A percentile compares a stretch with the other conserved stretches of the same genome.
These are phyloP conservation scores for Zoanthus gigantus DNA, from an alignment of 92 coral and sea anemone genomes.

Conservation along the genomic window DNA sequence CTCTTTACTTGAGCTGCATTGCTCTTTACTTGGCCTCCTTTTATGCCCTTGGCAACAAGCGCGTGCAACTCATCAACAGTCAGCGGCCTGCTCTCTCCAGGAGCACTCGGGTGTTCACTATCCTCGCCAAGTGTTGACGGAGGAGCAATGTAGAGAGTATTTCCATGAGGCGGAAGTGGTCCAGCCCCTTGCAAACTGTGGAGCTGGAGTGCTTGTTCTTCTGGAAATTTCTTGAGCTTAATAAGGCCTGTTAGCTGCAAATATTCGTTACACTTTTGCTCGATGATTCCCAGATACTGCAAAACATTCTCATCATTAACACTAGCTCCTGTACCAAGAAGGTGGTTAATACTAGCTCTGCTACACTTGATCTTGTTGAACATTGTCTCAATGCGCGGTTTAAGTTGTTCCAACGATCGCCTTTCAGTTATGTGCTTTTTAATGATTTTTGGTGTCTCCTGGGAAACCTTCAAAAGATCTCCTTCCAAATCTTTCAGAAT, in stretches of 20 bases:
- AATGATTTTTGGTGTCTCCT: conserved; percentile 57
- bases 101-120: conserved; percentile 16
- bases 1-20: conserved; percentile 47
- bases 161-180: conserved; percentile 73
- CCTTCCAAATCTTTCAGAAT: conserved; percentile 82
- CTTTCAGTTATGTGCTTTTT: conserved; percentile 63
- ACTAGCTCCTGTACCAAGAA: conserved; percentile 89
- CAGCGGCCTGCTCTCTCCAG: conserved; percentile 79
- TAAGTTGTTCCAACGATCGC: conserved; percentile 74
- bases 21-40: conserved; percentile 58
- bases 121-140: conserved; percentile 80
- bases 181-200: conserved; percentile 87
- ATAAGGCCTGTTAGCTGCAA: conserved; percentile 77
- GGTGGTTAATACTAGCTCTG: conserved; percentile 80
- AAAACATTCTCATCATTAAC: conserved; percentile 85
- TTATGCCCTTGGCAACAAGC: conserved; percentile 59
- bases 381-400: conserved; percentile 80
- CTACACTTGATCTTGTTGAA: conserved; percentile 82
- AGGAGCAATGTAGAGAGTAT: conserved; percentile 69
- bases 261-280: conserved; percentile 91
- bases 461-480: conserved; percentile 58
- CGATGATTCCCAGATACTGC: conserved; percentile 91
- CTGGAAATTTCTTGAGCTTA: conserved; percentile 67
- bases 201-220: conserved; percentile 52
- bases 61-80: conserved; percentile 82